A percentile compares a stretch with the other conserved stretches of the same genome.
Conservation (phyloP, 2,888 invertebrate genomes). For the Anticlea derivata region DNA sequence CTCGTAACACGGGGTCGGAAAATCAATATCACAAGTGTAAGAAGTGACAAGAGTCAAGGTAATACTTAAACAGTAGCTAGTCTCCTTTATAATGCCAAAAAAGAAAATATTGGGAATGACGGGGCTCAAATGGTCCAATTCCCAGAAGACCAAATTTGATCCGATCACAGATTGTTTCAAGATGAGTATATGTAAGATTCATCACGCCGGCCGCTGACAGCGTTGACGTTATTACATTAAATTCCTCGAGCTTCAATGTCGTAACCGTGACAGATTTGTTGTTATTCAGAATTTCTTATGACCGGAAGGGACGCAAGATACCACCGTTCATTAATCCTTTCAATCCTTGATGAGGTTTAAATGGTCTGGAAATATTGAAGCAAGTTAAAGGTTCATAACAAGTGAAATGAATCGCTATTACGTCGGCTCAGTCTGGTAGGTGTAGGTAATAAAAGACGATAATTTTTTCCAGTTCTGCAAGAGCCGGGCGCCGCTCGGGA, state of each 20-base stretch:
- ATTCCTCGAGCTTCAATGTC: constrained; percentile 20
- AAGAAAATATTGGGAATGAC: too few relatives aligned
- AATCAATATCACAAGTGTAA: too few relatives aligned
- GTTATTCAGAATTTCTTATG: constrained; percentile 25
- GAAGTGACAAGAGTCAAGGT: too few relatives aligned
- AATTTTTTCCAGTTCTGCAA: constrained; percentile 69
- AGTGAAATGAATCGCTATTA: constrained; percentile 51
- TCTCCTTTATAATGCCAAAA: too few relatives aligned
- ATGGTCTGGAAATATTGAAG: constrained; percentile 6
- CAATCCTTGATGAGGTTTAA: constrained; percentile 2
- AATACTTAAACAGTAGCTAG: too few relatives aligned
- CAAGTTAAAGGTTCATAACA: constrained; percentile 38
- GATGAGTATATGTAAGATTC: constrained; percentile 17
- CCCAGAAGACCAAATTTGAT: constrained; percentile 11
- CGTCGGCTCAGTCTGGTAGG: constrained; percentile 48
- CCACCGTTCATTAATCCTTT: neutral
- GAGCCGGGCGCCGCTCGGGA: constrained; percentile 58
- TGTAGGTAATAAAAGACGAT: constrained; percentile 59
- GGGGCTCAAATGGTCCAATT: constrained; percentile 2
- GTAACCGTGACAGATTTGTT: constrained; percentile 12
- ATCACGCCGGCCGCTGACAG: constrained; percentile 14
- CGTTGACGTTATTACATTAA: constrained; percentile 9
- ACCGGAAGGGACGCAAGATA: constrained; percentile 10
- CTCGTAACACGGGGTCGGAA: too few relatives aligned
- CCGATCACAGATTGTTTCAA: constrained; percentile 8